These are phyloP conservation scores for Hypocryptadius cinnamomeus DNA, from an alignment of 2,113 vertebrate species.

Conservation along the genomic window DNA sequence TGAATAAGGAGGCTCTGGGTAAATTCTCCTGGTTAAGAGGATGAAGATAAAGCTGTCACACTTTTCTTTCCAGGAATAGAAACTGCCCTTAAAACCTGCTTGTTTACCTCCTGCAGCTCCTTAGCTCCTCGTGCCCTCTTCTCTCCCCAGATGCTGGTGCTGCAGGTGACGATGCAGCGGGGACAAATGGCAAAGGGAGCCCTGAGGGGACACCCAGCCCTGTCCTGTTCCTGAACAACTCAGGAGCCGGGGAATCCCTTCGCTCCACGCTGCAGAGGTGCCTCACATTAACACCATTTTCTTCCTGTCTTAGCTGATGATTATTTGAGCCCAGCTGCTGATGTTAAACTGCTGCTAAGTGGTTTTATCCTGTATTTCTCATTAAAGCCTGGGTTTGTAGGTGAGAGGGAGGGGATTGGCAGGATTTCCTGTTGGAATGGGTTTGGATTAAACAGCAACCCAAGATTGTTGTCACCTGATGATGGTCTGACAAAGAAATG, in stretches of 20 bases:
- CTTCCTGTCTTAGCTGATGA: background rate
- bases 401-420: background rate
- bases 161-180: constrained; percentile 51
- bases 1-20: background rate
- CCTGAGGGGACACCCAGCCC: constrained; percentile 46
- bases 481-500: background rate
- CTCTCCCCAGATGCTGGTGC: constrained; percentile 61
- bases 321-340: background rate
- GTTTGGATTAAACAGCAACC: background rate
- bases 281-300: fast-evolving
- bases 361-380: background rate
- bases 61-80: background rate
- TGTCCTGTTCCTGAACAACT: constrained; percentile 38
- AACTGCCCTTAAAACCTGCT: background rate
- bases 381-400: background rate
- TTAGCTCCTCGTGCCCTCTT: background rate
- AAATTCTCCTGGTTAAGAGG: background rate
- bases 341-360: fast-evolving
- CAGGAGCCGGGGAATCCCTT: constrained; percentile 21
- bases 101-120: background rate
- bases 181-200: constrained; percentile 63
- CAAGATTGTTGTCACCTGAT: fast-evolving
- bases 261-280: constrained; percentile 89
- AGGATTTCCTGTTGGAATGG: background rate
- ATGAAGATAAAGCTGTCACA: background rate